These are phyloP conservation scores for Tragulus kanchil DNA, from an alignment of 2,113 vertebrate species.

Conservation along the genomic window DNA sequence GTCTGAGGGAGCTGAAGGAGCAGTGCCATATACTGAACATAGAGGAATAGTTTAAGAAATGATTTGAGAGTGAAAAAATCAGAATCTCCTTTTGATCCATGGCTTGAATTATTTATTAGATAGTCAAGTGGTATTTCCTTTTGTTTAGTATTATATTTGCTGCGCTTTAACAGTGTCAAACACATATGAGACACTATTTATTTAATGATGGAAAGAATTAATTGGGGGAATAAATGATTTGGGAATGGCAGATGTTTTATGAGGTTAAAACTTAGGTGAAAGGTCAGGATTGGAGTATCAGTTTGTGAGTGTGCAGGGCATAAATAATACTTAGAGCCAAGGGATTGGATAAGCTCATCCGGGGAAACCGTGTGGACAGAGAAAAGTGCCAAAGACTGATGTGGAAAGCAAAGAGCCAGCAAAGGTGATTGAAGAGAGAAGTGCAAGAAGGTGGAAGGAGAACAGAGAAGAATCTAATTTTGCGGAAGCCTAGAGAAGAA, in stretches of 20 bases:
- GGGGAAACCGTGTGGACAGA: neutral
- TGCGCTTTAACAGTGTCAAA: neutral
- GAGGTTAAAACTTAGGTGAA: neutral
- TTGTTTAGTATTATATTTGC: neutral
- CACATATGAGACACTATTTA: neutral
- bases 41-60: neutral
- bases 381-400: neutral
- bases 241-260: neutral
- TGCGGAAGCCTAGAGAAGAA: neutral
- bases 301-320: neutral
- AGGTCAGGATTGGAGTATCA: neutral
- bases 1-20: too few relatives aligned
- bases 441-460: neutral
- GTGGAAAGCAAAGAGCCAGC: neutral
- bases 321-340: neutral
- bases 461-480: neutral
- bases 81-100: neutral
- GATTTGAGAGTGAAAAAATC: neutral
- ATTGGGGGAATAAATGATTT: neutral
- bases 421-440: neutral
- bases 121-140: neutral
- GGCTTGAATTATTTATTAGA: neutral
- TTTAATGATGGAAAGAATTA: neutral
- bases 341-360: neutral
- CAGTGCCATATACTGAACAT: too few relatives aligned